A percentile compares a stretch with the other conserved stretches of the same genome.
These are phyloP conservation scores for Falco novaeseelandiae DNA, from an alignment of 2,797 vertebrate genomes.

Conservation along the genomic window DNA sequence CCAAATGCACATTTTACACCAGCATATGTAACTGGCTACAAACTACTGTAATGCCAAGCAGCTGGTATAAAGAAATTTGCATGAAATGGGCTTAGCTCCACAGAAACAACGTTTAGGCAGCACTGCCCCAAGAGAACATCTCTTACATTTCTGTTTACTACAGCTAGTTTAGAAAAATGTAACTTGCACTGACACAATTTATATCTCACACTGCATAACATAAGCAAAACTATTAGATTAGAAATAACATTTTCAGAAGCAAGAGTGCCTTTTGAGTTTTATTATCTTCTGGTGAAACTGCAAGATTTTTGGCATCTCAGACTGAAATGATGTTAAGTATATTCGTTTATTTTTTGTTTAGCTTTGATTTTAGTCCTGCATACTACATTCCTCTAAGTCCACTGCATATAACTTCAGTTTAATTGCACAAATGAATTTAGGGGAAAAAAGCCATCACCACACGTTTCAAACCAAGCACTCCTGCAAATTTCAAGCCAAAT, in stretches of 20 bases:
- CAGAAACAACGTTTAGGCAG: neutral
- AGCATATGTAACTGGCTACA: neutral
- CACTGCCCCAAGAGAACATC: rapidly evolving
- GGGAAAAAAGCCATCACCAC: neutral
- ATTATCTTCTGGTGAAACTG: neutral
- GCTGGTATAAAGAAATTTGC: neutral
- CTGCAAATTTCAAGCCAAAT: neutral
- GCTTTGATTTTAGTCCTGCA: neutral
- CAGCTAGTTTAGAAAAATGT: neutral
- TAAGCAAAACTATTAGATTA: neutral
- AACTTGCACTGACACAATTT: neutral
- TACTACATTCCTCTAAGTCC: neutral
- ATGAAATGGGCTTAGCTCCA: neutral
- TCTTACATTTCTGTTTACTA: neutral
- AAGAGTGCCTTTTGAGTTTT: neutral
- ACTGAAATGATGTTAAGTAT: neutral
- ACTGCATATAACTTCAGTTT: neutral
- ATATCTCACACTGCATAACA: neutral
- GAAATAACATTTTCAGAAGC: neutral
- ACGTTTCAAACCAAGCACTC: neutral
- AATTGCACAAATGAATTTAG: neutral
- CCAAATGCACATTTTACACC: neutral
- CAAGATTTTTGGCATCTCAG: neutral
- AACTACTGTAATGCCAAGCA: neutral
- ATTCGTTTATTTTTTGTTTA: neutral